Evolutionary conservation across 2,888 invertebrate species (phyloP).

Genomic region (Vesta saturnalis): DNA sequence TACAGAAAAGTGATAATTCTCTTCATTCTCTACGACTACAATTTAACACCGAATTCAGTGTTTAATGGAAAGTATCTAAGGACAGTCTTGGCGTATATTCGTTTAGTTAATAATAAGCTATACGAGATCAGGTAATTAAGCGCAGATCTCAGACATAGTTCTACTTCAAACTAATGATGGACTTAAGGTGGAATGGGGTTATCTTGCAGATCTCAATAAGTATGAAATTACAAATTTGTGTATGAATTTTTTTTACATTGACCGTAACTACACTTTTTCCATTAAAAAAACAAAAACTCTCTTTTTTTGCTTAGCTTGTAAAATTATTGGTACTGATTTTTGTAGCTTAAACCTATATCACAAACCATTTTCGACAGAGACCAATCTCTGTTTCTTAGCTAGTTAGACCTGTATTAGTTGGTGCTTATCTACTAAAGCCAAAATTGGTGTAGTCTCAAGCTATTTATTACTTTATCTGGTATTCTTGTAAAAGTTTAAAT

Average conservation of each 20-base stretch:
- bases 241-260: background rate
- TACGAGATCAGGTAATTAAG: background rate
- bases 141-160: background rate
- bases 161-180: no score
- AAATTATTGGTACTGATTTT: constrained; percentile 28
- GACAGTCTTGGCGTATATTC: constrained; percentile 25
- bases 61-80: constrained; percentile 15
- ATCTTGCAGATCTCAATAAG: background rate
- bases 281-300: background rate
- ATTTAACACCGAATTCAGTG: constrained; percentile 14
- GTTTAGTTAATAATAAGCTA: constrained; percentile 1
- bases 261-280: background rate
- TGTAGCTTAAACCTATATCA: constrained; percentile 48
- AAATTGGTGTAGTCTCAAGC: background rate
- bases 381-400: constrained; percentile 33
- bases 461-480: background rate
- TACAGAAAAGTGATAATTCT: background rate
- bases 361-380: constrained; percentile 48
- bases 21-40: background rate
- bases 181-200: background rate
- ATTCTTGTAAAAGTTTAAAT: background rate
- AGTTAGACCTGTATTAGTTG: constrained; percentile 28
- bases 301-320: background rate
- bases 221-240: constrained; percentile 1
- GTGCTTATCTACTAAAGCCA: constrained; percentile 24